phyloP scores from a whole-genome alignment of 2,797 vertebrate genomes.

The Takifugu ocellatus region DNA sequence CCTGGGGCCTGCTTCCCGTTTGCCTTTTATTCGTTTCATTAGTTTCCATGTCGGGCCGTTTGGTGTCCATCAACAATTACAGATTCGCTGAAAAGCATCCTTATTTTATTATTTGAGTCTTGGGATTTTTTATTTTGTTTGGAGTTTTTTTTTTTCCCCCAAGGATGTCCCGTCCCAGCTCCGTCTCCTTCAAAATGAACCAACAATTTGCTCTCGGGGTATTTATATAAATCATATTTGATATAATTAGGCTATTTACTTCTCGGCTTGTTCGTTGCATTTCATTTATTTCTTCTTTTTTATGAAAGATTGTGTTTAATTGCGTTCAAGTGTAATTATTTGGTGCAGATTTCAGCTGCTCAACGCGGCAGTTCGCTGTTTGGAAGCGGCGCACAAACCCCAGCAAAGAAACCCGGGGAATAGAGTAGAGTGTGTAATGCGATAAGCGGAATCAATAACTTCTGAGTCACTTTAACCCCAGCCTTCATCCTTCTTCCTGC shows the following conservation, averaged over 20 bases:
- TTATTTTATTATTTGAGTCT: not conserved
- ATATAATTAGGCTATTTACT: too few relatives aligned
- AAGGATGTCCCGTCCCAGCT: not conserved
- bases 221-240: too few relatives aligned
- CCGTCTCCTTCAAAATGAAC: not conserved
- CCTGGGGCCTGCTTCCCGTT: slow-evolving; percentile 16
- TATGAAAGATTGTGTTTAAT: too few relatives aligned
- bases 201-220: too few relatives aligned
- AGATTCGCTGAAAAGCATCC: not conserved
- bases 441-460: slow-evolving; percentile 58
- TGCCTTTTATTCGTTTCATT: slow-evolving; percentile 10
- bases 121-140: not conserved
- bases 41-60: slow-evolving; percentile 7
- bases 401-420: slow-evolving; percentile 21
- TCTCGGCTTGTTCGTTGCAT: too few relatives aligned
- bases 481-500: slow-evolving; percentile 14
- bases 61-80: slow-evolving; percentile 5
- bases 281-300: too few relatives aligned
- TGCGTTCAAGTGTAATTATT: too few relatives aligned
- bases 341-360: too few relatives aligned
- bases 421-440: slow-evolving; percentile 47
- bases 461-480: slow-evolving; percentile 24
- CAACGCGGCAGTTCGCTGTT: not conserved
- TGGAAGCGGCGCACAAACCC: not conserved
- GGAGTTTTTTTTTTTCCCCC: not conserved